Conservation (phyloP, 2,797 vertebrate genomes). For the Mus minutoides region DNA sequence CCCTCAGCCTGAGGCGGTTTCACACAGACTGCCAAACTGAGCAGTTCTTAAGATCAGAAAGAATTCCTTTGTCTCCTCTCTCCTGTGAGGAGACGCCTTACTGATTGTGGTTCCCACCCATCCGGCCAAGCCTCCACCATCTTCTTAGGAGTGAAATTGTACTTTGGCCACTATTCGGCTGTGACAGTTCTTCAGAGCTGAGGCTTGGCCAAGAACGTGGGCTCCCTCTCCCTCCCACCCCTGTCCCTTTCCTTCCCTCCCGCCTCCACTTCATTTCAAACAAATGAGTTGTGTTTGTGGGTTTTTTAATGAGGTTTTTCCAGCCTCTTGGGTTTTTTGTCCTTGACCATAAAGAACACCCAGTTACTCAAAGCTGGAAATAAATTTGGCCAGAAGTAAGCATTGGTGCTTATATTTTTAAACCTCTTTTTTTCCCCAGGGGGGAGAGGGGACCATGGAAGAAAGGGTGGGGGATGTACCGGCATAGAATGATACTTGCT, state of each 20-base stretch:
- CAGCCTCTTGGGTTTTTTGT: conserved; percentile 71
- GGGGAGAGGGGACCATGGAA: not conserved
- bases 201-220: conserved; percentile 50
- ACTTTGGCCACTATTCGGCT: not conserved
- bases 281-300: conserved; percentile 76
- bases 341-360: conserved; percentile 78
- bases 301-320: conserved; percentile 78
- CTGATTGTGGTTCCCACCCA: not conserved
- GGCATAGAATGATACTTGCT: conserved; percentile 70
- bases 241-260: conserved; percentile 36
- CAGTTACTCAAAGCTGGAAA: conserved; percentile 78
- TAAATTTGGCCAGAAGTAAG: conserved; percentile 79
- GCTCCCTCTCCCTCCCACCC: conserved; percentile 28
- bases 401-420: conserved; percentile 68
- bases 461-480: conserved; percentile 43
- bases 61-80: not conserved
- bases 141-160: not conserved
- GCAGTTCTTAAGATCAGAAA: conserved; percentile 13
- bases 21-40: not conserved
- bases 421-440: conserved; percentile 29
- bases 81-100: not conserved
- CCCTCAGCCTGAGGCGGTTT: not conserved
- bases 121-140: not conserved
- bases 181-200: conserved; percentile 42
- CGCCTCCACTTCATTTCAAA: conserved; percentile 64